Evolutionary conservation across 2,888 invertebrate species (phyloP), one percentile per base, ranked within the genome.

Genomic region (Metalampra italica): DNA sequence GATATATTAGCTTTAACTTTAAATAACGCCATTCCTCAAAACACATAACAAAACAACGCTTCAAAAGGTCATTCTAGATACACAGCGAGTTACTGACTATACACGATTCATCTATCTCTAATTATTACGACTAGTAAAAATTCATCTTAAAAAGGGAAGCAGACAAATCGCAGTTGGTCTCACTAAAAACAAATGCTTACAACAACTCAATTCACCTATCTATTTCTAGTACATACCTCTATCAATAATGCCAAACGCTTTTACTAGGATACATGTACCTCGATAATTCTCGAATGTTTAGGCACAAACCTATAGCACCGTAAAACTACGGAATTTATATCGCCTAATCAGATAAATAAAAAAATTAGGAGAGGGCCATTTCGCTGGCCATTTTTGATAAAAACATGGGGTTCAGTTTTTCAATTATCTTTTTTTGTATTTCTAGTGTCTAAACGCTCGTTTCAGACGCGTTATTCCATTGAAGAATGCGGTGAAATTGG

Each of bases 281-380:
- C 34, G 39, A 44, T 44, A 44, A 38, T 39, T 43, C n/a, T 40
- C 40, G 22, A 37, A 41, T 32, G 7, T 46, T 53, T 56, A 63
- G 75, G 75, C 74, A 75, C 71, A 64, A 57, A 71, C 71, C 70
- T 68, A 66, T 74, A 78, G 78, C 78, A 78, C 77, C 77, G 66
- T 68, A 63, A 56, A 60, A 58, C 61, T 63, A 67, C 64, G 62
- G 63, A 11, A 36, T 36, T 22, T 36, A 11, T 36, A 22, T 37
- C 32, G 32, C 5, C 34, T 14, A 34, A n/a, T n/a, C n/a, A n/a
- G 43, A 14, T 32, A 41, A 43, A 34, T 14, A 43, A 9, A 30
- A 22, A 29, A 30, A 32, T 11, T 9, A 11, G 9, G 8, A 32
- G 11, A 32, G 8, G 9, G 22, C 5, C 22, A 22, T 22, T 22